Base-by-base conservation (phyloP, 2,113 vertebrate genomes). In the Herpailurus yagouaroundi region DNA sequence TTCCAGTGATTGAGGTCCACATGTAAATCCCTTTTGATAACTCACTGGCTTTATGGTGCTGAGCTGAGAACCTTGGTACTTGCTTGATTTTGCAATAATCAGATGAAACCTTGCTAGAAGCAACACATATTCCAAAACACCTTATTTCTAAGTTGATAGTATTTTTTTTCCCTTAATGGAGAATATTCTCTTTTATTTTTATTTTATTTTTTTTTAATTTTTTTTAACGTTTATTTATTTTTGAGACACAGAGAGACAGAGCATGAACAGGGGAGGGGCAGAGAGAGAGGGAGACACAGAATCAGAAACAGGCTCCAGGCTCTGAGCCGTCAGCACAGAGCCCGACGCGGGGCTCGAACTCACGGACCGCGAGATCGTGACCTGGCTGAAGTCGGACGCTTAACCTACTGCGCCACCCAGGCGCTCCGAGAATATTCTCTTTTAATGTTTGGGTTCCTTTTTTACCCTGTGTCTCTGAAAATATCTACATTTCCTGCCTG, bases 61-160 rank as follows among this genome's bases (percentile, higher is more conserved):
- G 0, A 14, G 19, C 41, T 38, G 3, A 16, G 48, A 57, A 57
- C 68, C 80, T n/a, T 84, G 1, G 3, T 5, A 83, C 94, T 98
- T 96, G 36, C 95, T 45, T 97, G 88, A 68, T 95, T 89, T 83
- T 95, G 94, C 63, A 89, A 41, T 95, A 93, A 45, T 97, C 18
- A 3, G 45, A 50, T 57, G 69, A 0, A 71, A 0, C 93, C 63
- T 52, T 91, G 41, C 82, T 95, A 48, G 68, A 36, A 91, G 27
- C 88, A 96, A 64, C 60, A 0, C 0, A 1, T 57, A 63, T 83
- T 5, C 93, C 7, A 94, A 71, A 86, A 73, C 93, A 95, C 95
- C 57, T 87, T 96, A 31, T 60, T 95, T 88, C 64, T 97, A 87
- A 94, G 86, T 94, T 91, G 15, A 69, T 29, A 7, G 48, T 63